Conservation (phyloP, 2,113 vertebrate genomes). For the Helogale parvula region DNA sequence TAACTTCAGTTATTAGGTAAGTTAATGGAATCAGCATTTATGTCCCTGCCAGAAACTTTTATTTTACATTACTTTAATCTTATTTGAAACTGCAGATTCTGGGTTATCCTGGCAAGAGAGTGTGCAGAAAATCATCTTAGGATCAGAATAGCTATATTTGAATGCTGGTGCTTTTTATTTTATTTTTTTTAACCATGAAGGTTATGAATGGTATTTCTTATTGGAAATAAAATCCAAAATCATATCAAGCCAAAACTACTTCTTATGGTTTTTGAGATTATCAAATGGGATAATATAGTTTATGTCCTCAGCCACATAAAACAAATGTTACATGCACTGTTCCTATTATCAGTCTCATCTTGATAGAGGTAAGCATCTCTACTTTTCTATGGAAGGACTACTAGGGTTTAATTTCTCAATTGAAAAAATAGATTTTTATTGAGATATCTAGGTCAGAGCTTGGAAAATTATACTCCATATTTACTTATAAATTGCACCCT, state of each 20-base stretch:
- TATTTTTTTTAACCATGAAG: neutral
- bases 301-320: neutral
- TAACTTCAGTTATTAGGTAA: neutral
- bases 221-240: neutral
- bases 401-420: neutral
- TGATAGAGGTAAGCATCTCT: neutral
- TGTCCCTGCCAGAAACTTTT: neutral
- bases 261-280: neutral
- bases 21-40: neutral
- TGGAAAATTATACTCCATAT: neutral
- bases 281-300: neutral
- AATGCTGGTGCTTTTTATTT: neutral
- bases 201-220: neutral
- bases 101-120: neutral
- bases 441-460: neutral
- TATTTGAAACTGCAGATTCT: conserved; percentile 3
- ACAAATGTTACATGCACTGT: neutral
- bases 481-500: neutral
- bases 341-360: neutral
- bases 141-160: neutral
- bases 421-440: neutral
- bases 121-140: neutral
- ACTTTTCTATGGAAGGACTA: neutral
- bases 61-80: neutral
- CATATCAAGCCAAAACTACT: neutral